Evolutionary conservation across 1,140 invertebrate genomes (phyloP), one percentile per base, ranked within the genome.

Genomic region (Bombus impatiens): DNA sequence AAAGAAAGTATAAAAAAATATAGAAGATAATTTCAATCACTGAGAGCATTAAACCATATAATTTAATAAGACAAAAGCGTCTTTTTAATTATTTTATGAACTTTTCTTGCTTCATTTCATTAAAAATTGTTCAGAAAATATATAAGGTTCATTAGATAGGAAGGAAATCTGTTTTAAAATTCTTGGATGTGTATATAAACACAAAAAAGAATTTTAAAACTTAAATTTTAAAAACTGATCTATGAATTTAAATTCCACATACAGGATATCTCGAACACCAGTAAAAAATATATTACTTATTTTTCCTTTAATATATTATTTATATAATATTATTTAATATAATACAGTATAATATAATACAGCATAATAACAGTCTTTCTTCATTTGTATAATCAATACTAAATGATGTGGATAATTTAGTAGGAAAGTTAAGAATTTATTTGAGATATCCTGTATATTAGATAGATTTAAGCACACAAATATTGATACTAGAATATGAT

Each of bases 391-490:
- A 80, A 77, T 72, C 25, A 32, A 13, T 74, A 80, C 53, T 77
- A 68, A 67, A 88, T 80, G 78, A 89, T 67, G 25, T 76, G 74
- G 62, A 28, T 77, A 76, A 72, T 70, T 78, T 59, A 59, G 53
- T 40, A 87, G 37, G 32, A 53, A 75, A 44, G 37, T 47, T 35
- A 76, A 71, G 37, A 67, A 62, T 80, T 80, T 68, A 53, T 81
- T 82, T 83, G 53, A 76, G 77, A 88, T 75, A 88, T 80, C 72
- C 77, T 88, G 77, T 70, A 88, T 78, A 77, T 84, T 4, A 79
- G 65, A 86, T 28, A 87, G 82, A 90, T 90, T 86, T 82, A 85
- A 86, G 86, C 89, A 86, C 88, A 88, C 82, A 86, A 80, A 89
- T 79, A 76, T 84, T 78, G 40, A 59, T 74, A 40, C 32, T 72